Conservation (phyloP, 2,797 vertebrate species). For the Onychomys arenicola region DNA sequence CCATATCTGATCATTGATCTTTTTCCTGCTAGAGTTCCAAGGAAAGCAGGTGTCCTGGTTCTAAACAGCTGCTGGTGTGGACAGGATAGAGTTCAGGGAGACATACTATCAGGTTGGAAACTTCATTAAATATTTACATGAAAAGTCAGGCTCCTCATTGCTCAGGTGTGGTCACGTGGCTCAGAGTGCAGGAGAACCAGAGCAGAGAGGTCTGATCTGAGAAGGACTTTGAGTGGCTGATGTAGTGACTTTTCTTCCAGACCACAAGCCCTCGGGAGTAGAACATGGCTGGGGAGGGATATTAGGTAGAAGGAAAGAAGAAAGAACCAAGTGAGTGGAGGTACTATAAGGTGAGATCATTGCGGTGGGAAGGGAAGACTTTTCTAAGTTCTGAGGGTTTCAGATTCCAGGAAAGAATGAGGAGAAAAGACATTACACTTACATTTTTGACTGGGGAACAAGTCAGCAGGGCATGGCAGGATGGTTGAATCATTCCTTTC, state of each 20-base stretch:
- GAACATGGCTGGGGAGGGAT: not conserved
- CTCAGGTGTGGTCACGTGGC: constrained; percentile 33
- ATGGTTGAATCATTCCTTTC: not conserved
- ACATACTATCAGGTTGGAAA: constrained; percentile 78
- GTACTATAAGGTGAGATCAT: not conserved
- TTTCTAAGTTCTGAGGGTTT: not conserved
- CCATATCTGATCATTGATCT: not conserved
- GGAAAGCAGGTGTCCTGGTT: not conserved
- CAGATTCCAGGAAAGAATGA: not conserved
- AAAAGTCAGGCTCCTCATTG: constrained; percentile 40
- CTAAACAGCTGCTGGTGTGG: not conserved
- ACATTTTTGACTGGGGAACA: not conserved
- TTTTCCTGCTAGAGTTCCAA: constrained; percentile 2
- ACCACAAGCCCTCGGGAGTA: constrained; percentile 18
- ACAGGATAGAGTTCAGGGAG: not conserved
- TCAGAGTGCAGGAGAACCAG: not conserved
- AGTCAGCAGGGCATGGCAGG: not conserved
- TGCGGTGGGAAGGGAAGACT: not conserved
- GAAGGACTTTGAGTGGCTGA: not conserved
- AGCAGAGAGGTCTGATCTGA: not conserved
- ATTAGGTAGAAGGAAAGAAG: not conserved
- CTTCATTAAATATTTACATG: constrained; percentile 80
- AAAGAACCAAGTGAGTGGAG: not conserved
- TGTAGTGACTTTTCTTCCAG: not conserved
- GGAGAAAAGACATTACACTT: not conserved